A percentile compares a stretch with the other conserved stretches of the same genome.
These are phyloP conservation scores for Synanthedon andrenaeformis DNA, from an alignment of 2,888 invertebrate species.

Conservation along the genomic window DNA sequence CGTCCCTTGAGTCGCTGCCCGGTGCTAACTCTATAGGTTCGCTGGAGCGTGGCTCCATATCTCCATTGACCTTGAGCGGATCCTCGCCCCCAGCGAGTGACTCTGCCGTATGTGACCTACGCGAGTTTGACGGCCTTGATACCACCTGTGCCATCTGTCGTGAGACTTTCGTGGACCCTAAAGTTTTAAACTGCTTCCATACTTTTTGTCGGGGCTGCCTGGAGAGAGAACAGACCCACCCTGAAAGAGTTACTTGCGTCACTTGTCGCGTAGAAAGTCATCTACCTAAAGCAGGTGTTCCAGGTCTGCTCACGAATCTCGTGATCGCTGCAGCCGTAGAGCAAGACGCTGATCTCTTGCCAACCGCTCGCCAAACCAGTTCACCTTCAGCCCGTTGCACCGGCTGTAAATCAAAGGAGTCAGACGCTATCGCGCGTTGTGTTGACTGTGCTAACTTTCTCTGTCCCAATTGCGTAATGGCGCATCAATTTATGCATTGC, in stretches of 20 bases:
- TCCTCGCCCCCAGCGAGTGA: slow-evolving; percentile 89
- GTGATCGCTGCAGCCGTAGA: slow-evolving; percentile 68
- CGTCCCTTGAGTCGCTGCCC: slow-evolving; percentile 92
- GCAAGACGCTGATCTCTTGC: slow-evolving; percentile 65
- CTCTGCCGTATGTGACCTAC: slow-evolving; percentile 83
- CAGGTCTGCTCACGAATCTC: slow-evolving; percentile 76
- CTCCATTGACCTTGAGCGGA: slow-evolving; percentile 86
- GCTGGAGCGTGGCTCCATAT: slow-evolving; percentile 84
- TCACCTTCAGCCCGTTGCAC: slow-evolving; percentile 81
- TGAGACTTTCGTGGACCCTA: slow-evolving; percentile 80
- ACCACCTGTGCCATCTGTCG: slow-evolving; percentile 78
- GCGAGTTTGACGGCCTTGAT: slow-evolving; percentile 73
- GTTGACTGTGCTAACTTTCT: slow-evolving; percentile 96
- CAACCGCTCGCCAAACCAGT: slow-evolving; percentile 53
- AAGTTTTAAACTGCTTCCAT: slow-evolving; percentile 85
- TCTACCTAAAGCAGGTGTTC: slow-evolving; percentile 69
- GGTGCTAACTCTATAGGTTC: slow-evolving; percentile 93
- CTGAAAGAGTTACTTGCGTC: slow-evolving; percentile 82
- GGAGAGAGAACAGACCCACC: slow-evolving; percentile 77
- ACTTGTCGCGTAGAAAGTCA: slow-evolving; percentile 70
- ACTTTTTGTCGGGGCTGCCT: slow-evolving; percentile 87
- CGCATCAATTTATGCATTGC: slow-evolving; percentile 99
- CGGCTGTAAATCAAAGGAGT: slow-evolving; percentile 95
- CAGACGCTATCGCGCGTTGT: slow-evolving; percentile 95
- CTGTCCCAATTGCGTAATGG: slow-evolving; percentile 98